phyloP scores from a whole-genome alignment of 2,797 vertebrate genomes.

The Sphenodon punctatus region DNA sequence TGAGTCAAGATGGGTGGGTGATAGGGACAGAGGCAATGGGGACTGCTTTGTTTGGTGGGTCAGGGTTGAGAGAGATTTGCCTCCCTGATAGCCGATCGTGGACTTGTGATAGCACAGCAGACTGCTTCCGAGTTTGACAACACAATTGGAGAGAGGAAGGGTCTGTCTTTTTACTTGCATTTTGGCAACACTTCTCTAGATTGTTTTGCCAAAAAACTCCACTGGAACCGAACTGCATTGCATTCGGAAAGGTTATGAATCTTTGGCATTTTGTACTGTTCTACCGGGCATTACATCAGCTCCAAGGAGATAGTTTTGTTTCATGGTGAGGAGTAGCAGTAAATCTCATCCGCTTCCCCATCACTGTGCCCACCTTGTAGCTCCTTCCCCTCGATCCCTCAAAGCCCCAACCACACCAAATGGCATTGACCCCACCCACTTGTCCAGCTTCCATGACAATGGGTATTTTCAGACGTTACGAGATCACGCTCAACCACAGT shows the following conservation, averaged over 20 bases:
- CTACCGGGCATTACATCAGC: background rate
- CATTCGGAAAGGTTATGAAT: rapidly evolving
- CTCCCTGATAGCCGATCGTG: background rate
- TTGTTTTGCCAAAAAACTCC: too few species aligned
- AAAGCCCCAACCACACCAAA: too few species aligned
- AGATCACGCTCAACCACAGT: too few species aligned
- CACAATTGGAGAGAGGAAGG: background rate
- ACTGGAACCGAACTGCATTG: too few species aligned
- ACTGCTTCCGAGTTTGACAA: background rate
- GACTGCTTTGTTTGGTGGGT: too few species aligned
- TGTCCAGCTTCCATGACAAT: too few species aligned
- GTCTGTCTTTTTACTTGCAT: background rate
- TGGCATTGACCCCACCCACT: too few species aligned
- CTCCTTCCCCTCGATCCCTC: too few species aligned
- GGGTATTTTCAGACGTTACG: too few species aligned
- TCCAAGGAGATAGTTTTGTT: rapidly evolving
- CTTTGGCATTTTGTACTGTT: background rate
- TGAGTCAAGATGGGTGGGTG: conserved; percentile 9
- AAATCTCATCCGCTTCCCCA: background rate
- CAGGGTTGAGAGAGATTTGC: too few species aligned
- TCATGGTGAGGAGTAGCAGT: background rate
- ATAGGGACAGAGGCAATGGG: background rate
- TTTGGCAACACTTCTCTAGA: too few species aligned
- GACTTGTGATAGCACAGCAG: background rate
- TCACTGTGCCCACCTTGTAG: too few species aligned